Conservation (phyloP, 2,888 invertebrate species). For the Halictus ligatus region DNA sequence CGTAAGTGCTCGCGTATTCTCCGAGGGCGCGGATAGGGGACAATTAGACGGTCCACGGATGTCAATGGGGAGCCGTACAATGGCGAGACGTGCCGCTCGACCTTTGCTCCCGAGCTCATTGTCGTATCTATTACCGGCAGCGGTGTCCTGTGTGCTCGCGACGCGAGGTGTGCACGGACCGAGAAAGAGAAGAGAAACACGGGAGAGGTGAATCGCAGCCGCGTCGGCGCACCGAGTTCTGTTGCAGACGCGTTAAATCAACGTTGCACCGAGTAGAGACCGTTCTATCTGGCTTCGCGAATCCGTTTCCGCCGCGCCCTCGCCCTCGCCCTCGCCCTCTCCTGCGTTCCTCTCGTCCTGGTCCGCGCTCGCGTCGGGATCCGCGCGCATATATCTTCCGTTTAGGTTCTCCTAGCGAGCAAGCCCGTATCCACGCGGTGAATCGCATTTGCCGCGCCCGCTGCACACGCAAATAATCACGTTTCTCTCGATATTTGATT, state of each 20-base stretch:
- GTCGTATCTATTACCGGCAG: slow-evolving; percentile 66
- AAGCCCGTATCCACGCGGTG: slow-evolving; percentile 33
- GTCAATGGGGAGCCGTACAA: slow-evolving; percentile 68
- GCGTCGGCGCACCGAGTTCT: slow-evolving; percentile 40
- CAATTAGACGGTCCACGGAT: slow-evolving; percentile 70
- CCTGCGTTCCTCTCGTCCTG: background rate
- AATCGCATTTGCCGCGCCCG: slow-evolving; percentile 55
- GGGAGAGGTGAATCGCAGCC: slow-evolving; percentile 34
- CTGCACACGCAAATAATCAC: slow-evolving; percentile 63
- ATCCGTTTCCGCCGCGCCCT: slow-evolving; percentile 33
- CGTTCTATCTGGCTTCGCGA: slow-evolving; percentile 28
- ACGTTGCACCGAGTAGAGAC: slow-evolving; percentile 45
- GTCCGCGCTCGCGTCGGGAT: background rate
- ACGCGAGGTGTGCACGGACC: background rate
- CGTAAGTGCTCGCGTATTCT: slow-evolving; percentile 49
- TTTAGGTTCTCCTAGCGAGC: slow-evolving; percentile 10
- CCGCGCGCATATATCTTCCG: slow-evolving; percentile 42
- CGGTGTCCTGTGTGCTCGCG: slow-evolving; percentile 24
- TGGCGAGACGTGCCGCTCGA: slow-evolving; percentile 67
- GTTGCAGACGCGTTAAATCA: slow-evolving; percentile 68
- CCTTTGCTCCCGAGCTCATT: slow-evolving; percentile 68
- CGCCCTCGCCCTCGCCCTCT: slow-evolving; percentile 12
- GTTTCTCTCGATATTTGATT: slow-evolving; percentile 64
- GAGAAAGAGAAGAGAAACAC: background rate
- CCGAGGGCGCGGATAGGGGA: slow-evolving; percentile 58